Conservation (phyloP, 37 sponge, comb jelly and placozoan genomes). For the Geodia barretti region DNA sequence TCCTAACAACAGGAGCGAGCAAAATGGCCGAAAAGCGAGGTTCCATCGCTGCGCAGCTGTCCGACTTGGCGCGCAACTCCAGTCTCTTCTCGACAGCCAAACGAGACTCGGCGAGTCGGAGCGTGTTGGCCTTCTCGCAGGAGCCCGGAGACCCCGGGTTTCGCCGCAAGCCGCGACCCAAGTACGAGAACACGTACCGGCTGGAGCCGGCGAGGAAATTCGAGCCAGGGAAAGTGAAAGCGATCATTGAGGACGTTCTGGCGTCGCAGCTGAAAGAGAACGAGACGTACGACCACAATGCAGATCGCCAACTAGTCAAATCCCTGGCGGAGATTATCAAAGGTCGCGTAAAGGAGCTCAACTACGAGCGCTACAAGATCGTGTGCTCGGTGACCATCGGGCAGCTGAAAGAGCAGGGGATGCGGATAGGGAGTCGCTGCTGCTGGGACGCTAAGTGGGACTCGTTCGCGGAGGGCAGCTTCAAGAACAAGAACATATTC, state of each 20-base stretch:
- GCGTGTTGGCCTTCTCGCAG: conserved; percentile 52
- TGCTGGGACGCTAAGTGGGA: conserved; percentile 93
- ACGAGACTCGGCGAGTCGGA: conserved; percentile 17
- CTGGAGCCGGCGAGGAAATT: conserved; percentile 73
- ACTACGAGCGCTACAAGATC: conserved; percentile 83
- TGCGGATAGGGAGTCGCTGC: conserved; percentile 88
- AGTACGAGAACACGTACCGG: conserved; percentile 90
- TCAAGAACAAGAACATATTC: conserved; percentile 89
- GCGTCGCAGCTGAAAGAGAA: conserved; percentile 59
- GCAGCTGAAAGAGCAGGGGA: conserved; percentile 79
- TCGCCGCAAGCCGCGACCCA: conserved; percentile 37
- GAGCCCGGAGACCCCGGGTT: conserved; percentile 24
- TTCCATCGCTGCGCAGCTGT: background rate
- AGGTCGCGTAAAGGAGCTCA: conserved; percentile 82
- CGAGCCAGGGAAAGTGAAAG: conserved; percentile 53
- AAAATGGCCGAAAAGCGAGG: no score
- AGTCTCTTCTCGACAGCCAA: conserved; percentile 61
- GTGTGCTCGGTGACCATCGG: conserved; percentile 91
- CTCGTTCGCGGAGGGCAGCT: conserved; percentile 73
- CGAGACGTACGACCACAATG: conserved; percentile 69
- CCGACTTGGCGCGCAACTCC: conserved; percentile 36
- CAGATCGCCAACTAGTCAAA: conserved; percentile 56
- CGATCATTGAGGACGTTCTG: conserved; percentile 64
- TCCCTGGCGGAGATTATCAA: conserved; percentile 77
- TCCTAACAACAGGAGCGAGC: no score